Percentiles rank a stretch among this genome's conserved stretches.
These are phyloP conservation scores for Tinea trinotella DNA, from an alignment of 2,888 invertebrate genomes.

Conservation along the genomic window DNA sequence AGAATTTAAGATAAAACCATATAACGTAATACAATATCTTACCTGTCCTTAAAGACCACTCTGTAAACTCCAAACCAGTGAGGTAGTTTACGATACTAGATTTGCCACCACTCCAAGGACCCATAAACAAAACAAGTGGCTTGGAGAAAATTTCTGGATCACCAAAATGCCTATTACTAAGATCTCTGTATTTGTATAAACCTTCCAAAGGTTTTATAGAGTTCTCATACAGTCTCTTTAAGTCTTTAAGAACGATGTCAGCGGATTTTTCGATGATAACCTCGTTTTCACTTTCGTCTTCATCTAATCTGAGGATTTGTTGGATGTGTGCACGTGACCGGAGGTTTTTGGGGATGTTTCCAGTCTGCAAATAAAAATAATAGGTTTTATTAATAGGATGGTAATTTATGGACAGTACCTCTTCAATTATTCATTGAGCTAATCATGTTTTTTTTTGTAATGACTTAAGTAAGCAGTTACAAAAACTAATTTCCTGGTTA, in stretches of 20 bases:
- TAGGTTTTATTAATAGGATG: no score
- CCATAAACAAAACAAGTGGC: constrained; percentile 93
- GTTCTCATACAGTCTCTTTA: constrained; percentile 88
- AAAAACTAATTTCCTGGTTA: background rate
- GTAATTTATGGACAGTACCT: constrained; percentile 9
- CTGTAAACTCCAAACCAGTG: constrained; percentile 87
- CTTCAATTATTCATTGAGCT: no score
- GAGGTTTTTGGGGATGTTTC: constrained; percentile 82
- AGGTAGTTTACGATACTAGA: constrained; percentile 95
- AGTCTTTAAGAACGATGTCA: constrained; percentile 84
- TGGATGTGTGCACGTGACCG: constrained; percentile 86
- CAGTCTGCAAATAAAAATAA: constrained; percentile 67
- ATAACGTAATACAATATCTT: constrained; percentile 23
- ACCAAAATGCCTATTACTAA: constrained; percentile 92
- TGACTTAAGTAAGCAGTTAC: background rate
- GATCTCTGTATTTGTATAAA: constrained; percentile 92
- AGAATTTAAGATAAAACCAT: background rate
- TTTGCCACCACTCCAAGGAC: constrained; percentile 97
- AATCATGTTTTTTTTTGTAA: no score
- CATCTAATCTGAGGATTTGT: constrained; percentile 84
- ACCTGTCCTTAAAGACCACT: constrained; percentile 90
- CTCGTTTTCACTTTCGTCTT: constrained; percentile 80
- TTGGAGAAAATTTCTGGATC: constrained; percentile 97
- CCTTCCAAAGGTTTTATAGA: constrained; percentile 92
- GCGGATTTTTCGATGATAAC: constrained; percentile 80